These are phyloP conservation scores for Entomobrya multifasciata DNA, from an alignment of 2,888 invertebrate species.

Conservation along the genomic window DNA sequence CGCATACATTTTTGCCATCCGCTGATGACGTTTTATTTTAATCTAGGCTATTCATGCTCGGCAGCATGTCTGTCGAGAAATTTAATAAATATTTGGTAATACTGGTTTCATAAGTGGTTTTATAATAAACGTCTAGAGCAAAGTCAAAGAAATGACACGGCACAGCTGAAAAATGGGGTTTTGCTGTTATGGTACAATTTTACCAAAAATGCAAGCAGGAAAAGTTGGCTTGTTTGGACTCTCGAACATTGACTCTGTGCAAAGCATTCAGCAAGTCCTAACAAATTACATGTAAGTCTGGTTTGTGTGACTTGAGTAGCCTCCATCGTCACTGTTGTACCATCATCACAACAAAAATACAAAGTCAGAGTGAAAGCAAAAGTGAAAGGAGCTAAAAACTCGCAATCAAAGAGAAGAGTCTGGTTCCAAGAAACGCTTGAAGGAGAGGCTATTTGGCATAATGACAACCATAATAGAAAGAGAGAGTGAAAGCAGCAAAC, in stretches of 20 bases:
- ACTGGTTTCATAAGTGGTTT: neutral
- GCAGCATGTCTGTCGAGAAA: conserved; percentile 28
- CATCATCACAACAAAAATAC: conserved; percentile 33
- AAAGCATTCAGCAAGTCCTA: neutral
- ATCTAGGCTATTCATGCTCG: neutral
- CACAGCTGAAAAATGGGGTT: neutral
- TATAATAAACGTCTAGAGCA: neutral
- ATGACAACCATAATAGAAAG: conserved; percentile 63
- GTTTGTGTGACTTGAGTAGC: conserved; percentile 31
- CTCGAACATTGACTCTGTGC: too few relatives aligned
- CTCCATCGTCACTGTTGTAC: conserved; percentile 22
- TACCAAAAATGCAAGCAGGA: neutral
- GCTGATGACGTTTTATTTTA: conserved; percentile 3
- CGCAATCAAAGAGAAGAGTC: neutral
- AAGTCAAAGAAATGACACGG: neutral
- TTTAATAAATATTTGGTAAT: conserved; percentile 35
- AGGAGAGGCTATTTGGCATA: conserved; percentile 50
- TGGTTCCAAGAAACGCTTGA: conserved; percentile 30
- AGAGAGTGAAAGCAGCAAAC: neutral
- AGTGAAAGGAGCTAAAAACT: conserved; percentile 18
- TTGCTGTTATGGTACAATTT: neutral
- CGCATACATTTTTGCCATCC: neutral
- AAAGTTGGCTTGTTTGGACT: neutral
- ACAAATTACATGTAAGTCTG: conserved; percentile 16
- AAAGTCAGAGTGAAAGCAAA: neutral